Percentiles rank a stretch among this genome's conserved stretches.
These are phyloP conservation scores for Calameuta idolon DNA, from an alignment of 2,888 invertebrate species.

Conservation along the genomic window DNA sequence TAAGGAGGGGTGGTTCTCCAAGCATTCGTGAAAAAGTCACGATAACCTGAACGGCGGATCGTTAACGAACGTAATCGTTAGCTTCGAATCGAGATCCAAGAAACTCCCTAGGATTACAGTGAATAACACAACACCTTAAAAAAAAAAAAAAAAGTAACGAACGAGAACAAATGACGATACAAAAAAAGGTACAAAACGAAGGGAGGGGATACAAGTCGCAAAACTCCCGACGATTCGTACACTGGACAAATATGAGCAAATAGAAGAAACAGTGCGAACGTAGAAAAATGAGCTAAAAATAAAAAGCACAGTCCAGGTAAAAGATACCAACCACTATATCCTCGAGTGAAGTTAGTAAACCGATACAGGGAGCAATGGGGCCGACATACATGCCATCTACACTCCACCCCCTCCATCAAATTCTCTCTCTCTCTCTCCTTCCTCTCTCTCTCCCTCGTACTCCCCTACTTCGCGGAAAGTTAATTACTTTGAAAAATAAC, in stretches of 20 bases:
- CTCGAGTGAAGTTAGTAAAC: not conserved
- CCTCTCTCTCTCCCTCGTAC: not conserved
- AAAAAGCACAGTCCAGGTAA: not conserved
- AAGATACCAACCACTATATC: not conserved
- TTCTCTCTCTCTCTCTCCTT: not conserved
- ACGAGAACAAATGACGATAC: not conserved
- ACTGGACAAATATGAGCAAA: not conserved
- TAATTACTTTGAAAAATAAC: constrained; percentile 38
- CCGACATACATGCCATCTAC: not conserved
- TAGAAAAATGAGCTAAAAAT: not conserved
- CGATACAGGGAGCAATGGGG: constrained; percentile 3
- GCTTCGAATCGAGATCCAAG: constrained; percentile 48
- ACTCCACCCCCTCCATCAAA: not conserved
- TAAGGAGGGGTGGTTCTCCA: not conserved
- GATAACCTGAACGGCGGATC: constrained; percentile 34
- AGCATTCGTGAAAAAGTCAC: not conserved
- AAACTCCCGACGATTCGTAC: not conserved
- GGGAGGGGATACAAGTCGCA: not conserved
- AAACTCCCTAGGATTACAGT: constrained; percentile 5
- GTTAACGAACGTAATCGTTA: constrained; percentile 60
- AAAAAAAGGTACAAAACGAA: not conserved
- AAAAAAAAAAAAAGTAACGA: not conserved
- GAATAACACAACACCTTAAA: not conserved
- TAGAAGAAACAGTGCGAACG: not conserved
- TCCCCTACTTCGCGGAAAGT: constrained; percentile 19